phyloP scores from a whole-genome alignment of 2,888 invertebrate genomes.

The Diarsia dahlii region DNA sequence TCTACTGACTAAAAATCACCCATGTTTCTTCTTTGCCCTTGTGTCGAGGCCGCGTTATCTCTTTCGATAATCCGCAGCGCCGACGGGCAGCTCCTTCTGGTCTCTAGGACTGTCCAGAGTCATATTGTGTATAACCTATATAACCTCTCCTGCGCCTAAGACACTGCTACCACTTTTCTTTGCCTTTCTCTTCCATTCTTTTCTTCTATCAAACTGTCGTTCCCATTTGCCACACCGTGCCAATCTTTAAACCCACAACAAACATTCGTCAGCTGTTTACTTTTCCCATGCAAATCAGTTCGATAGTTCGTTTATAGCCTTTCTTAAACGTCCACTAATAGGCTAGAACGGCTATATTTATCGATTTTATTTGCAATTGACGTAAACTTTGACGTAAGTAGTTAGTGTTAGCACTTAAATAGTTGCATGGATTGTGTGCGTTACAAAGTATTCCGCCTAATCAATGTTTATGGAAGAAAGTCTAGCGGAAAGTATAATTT shows the following conservation, averaged over 20 bases:
- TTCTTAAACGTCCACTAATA: constrained; percentile 57
- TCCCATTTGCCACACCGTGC: too few relatives aligned
- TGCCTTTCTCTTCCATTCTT: too few relatives aligned
- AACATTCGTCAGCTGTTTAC: constrained; percentile 33
- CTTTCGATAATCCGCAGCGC: too few relatives aligned
- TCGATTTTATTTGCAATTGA: constrained; percentile 59
- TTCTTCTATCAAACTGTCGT: too few relatives aligned
- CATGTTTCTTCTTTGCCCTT: too few relatives aligned
- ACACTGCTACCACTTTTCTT: too few relatives aligned
- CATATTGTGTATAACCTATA: too few relatives aligned
- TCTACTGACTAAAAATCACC: too few relatives aligned
- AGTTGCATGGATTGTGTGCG: constrained; percentile 49
- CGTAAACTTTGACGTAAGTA: constrained; percentile 62
- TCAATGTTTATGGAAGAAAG: constrained; percentile 22
- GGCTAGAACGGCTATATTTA: constrained; percentile 62
- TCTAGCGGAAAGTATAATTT: background rate
- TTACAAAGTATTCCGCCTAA: constrained; percentile 47
- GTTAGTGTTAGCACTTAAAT: constrained; percentile 43
- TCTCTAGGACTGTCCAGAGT: too few relatives aligned
- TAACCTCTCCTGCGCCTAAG: too few relatives aligned
- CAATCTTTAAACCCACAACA: background rate
- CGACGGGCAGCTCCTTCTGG: too few relatives aligned
- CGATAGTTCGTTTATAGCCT: constrained; percentile 54
- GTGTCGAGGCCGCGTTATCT: too few relatives aligned
- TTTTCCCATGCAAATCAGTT: constrained; percentile 33